Base-by-base conservation (phyloP, 2,113 vertebrate species). In the Neolamprologus devosi region DNA sequence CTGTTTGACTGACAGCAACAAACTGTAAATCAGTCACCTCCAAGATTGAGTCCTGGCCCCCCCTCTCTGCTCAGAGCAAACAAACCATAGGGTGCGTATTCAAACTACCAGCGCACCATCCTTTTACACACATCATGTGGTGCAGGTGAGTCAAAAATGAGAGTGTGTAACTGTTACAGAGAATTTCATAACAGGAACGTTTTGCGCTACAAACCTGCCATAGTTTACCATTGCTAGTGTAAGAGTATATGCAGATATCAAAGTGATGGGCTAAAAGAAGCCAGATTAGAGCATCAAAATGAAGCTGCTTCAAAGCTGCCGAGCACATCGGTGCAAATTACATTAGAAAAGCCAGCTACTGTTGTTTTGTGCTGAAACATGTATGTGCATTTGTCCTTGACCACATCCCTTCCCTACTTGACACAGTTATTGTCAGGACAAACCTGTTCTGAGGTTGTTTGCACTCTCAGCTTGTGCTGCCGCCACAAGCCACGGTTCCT, bases 1-100 rank as follows among this genome's bases (percentile, higher is more conserved):
- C 93, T 93, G 89, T 80, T 95, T 95, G 95, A 96, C 91, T 93
- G 93, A 95, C 93, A 95, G 94, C 94, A 92, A 91, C 95, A 95
- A 95, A 94, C 91, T 94, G 92, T 95, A 94, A 95, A 94, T 94
- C 92, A 94, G 85, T 93, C 89, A 84, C 87, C 89, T 92, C 84
- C 9, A 55, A 91, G 85, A 40, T 21, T 9, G 3, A 68, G 79
- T 49, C 81, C 55, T 21, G 60, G 63, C 87, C 87, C 89, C 87
- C 87, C 63, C 75, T 60, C 16, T 16, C 58, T 28, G 63, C 83
- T 85, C 82, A 80, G 65, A 80, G 79, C 86, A 91, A 94, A 93
- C 91, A 83, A 89, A 85, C 85, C 57, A 47, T 26, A 63, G 88
- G 80, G 85, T 80, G 54, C 83, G 51, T 6, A 2, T 78, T 51